Evolutionary conservation across 2,888 invertebrate genomes (phyloP).

Genomic region (Noctua janthina): DNA sequence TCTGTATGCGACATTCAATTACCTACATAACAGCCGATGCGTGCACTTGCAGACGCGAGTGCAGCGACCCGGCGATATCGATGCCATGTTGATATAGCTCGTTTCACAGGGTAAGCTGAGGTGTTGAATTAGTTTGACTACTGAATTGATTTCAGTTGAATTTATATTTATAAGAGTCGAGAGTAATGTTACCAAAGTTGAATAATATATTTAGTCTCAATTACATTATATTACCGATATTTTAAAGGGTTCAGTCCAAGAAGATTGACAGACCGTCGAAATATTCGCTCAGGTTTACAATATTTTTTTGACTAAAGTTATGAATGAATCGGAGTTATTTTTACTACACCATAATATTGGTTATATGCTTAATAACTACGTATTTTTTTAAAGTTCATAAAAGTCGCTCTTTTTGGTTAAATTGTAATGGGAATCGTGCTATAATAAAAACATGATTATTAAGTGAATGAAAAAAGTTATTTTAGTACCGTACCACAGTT

Average conservation of each 20-base stretch:
- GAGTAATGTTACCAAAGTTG: neutral
- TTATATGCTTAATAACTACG: too few species aligned
- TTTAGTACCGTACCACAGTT: neutral
- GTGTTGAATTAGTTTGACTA: neutral
- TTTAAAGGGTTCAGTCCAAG: neutral
- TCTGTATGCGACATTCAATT: slow-evolving; percentile 73
- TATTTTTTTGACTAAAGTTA: too few species aligned
- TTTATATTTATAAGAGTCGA: neutral
- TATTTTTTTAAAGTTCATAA: too few species aligned
- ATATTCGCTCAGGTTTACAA: too few species aligned
- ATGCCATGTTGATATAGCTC: neutral
- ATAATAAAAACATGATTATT: neutral
- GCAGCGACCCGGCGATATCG: slow-evolving; percentile 44
- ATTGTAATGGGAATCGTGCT: neutral
- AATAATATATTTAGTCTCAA: neutral
- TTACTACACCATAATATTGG: too few species aligned
- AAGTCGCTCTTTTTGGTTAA: too few species aligned
- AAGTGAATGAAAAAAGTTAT: neutral
- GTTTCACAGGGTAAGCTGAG: neutral
- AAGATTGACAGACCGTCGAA: too few species aligned
- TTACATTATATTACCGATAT: neutral
- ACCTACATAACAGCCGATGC: slow-evolving; percentile 58
- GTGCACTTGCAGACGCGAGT: slow-evolving; percentile 54
- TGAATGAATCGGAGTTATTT: too few species aligned
- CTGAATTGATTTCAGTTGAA: neutral